phyloP scores from a whole-genome alignment of 2,888 invertebrate genomes.

The Nemotelus nigrinus region DNA sequence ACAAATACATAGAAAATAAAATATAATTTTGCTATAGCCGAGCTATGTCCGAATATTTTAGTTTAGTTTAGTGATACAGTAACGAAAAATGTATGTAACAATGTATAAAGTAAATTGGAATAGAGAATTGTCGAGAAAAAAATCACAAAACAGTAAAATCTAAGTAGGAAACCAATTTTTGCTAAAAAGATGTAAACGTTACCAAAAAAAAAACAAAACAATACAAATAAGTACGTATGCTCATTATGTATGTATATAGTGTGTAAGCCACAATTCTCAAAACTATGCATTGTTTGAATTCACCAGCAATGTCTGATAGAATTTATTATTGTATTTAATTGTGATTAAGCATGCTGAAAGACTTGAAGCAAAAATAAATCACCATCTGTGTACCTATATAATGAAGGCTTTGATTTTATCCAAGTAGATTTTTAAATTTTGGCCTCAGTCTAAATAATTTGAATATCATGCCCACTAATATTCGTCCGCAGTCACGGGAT shows the following conservation, averaged over 20 bases:
- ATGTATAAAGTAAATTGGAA: not conserved
- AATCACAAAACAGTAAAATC: conserved; percentile 7
- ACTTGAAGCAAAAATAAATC: not conserved
- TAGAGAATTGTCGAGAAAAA: not conserved
- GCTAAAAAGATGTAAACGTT: conserved; percentile 19
- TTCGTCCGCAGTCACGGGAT: too few species aligned
- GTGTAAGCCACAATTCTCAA: conserved; percentile 9
- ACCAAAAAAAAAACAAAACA: conserved; percentile 1
- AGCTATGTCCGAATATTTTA: too few species aligned
- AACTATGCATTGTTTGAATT: conserved; percentile 37
- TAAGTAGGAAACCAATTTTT: conserved; percentile 41
- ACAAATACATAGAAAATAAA: not conserved
- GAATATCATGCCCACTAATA: too few species aligned
- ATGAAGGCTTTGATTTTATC: too few species aligned
- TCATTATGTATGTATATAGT: conserved; percentile 11
- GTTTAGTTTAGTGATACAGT: too few species aligned
- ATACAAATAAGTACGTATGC: not conserved
- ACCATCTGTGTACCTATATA: too few species aligned
- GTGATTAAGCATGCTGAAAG: conserved; percentile 45
- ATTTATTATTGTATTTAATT: conserved; percentile 50
- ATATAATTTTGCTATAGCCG: conserved; percentile 27
- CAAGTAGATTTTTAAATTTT: too few species aligned
- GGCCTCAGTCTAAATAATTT: too few species aligned
- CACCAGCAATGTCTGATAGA: conserved; percentile 44
- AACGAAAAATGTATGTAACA: not conserved